phyloP scores from a whole-genome alignment of 2,888 invertebrate genomes.

The Zygaena filipendulae region DNA sequence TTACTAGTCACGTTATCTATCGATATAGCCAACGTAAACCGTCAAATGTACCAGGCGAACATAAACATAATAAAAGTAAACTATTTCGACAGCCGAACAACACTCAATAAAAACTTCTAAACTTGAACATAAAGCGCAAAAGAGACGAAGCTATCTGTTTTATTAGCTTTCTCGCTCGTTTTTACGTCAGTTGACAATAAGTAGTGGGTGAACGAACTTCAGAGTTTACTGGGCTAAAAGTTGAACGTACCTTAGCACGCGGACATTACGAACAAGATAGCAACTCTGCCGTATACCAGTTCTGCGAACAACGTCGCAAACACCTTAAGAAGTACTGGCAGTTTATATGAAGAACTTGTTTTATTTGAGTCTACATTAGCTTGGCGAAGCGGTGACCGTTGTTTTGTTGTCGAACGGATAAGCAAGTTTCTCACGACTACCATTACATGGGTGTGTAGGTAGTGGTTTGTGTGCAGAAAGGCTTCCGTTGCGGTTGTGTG shows the following conservation, averaged over 20 bases:
- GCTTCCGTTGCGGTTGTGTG: slow-evolving; percentile 24
- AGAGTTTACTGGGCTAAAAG: slow-evolving; percentile 71
- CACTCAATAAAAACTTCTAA: slow-evolving; percentile 59
- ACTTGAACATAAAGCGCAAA: slow-evolving; percentile 46
- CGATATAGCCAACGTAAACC: slow-evolving; percentile 60
- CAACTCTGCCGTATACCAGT: slow-evolving; percentile 56
- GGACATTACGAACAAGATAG: slow-evolving; percentile 70
- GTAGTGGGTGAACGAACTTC: slow-evolving; percentile 68
- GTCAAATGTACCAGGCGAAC: slow-evolving; percentile 59
- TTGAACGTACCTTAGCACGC: slow-evolving; percentile 69
- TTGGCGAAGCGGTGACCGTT: slow-evolving; percentile 18
- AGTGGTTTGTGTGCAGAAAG: slow-evolving; percentile 49
- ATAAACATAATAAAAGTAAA: slow-evolving; percentile 48
- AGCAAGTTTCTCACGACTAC: slow-evolving; percentile 66
- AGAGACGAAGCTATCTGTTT: slow-evolving; percentile 42
- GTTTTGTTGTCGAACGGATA: slow-evolving; percentile 29
- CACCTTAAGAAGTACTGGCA: slow-evolving; percentile 27
- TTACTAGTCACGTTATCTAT: slow-evolving; percentile 43
- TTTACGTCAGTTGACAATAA: slow-evolving; percentile 63
- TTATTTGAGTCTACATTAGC: slow-evolving; percentile 30
- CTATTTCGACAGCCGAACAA: slow-evolving; percentile 58
- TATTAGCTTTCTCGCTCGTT: slow-evolving; percentile 39
- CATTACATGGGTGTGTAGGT: slow-evolving; percentile 43
- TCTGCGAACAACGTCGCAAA: slow-evolving; percentile 29
- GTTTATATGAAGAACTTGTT: slow-evolving; percentile 21